A percentile compares a stretch with the other conserved stretches of the same genome.
Conservation (phyloP, 35 echinoderm and acorn worm species). For the Lytechinus variegatus region DNA sequence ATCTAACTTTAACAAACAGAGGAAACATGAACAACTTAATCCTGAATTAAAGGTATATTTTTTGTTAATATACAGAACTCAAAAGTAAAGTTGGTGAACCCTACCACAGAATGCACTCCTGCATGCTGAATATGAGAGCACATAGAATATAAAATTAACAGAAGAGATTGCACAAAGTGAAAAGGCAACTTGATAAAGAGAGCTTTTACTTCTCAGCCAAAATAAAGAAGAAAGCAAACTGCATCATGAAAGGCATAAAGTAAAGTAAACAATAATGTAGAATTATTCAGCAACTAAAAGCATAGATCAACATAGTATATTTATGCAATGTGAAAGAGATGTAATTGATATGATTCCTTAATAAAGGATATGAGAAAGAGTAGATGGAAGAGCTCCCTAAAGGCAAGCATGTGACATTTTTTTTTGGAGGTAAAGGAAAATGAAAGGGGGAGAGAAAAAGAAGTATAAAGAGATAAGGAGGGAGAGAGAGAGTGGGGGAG, state of each 20-base stretch:
- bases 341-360: not conserved
- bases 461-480: not conserved
- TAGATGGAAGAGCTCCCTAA: too few relatives aligned
- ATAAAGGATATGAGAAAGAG: not conserved
- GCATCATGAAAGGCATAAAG: not conserved
- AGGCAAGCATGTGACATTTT: too few relatives aligned
- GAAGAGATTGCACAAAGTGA: too few relatives aligned
- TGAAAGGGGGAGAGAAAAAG: not conserved
- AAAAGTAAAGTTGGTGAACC: too few relatives aligned
- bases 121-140: not conserved
- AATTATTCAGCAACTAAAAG: not conserved
- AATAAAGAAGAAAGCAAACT: not conserved
- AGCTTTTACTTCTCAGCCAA: too few relatives aligned
- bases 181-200: too few relatives aligned
- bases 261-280: not conserved
- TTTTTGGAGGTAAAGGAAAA: not conserved
- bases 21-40: too few relatives aligned
- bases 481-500: not conserved
- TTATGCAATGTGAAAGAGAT: not conserved
- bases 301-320: not conserved
- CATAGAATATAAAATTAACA: not conserved
- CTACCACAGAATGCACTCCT: too few relatives aligned
- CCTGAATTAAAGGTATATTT: too few relatives aligned
- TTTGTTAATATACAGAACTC: too few relatives aligned
- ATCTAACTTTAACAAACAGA: too few relatives aligned